These are phyloP conservation scores for Falco biarmicus DNA, from an alignment of 2,797 vertebrate species.

Conservation along the genomic window DNA sequence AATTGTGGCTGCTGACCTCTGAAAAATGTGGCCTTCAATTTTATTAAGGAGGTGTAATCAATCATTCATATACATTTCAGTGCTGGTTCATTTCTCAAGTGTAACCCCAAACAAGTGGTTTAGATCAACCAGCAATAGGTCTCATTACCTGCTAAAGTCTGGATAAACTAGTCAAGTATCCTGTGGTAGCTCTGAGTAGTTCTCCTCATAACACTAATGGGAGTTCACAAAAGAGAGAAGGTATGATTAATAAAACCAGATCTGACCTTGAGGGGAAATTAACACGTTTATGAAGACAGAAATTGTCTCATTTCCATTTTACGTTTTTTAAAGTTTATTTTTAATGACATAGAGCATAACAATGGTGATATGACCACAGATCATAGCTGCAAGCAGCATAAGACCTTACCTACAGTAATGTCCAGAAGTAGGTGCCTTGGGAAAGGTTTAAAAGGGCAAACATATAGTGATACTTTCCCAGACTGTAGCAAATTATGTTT, in stretches of 20 bases:
- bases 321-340: background rate
- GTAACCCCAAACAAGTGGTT: background rate
- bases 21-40: background rate
- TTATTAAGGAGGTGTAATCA: background rate
- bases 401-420: background rate
- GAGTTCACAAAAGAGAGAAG: background rate
- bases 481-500: background rate
- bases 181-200: background rate
- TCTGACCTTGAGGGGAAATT: background rate
- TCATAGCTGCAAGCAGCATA: background rate
- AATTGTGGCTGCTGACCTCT: background rate
- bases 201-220: background rate
- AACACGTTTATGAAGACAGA: background rate
- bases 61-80: background rate
- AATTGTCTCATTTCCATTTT: background rate
- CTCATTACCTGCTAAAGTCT: background rate
- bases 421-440: background rate
- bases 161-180: background rate
- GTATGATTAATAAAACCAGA: background rate
- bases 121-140: background rate
- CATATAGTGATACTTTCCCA: background rate
- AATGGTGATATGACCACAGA: no score
- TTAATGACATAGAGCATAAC: background rate
- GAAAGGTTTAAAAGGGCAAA: background rate
- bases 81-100: background rate